phyloP scores from a whole-genome alignment of 64 coral and sea anemone species.

The Pachyseris speciosa region DNA sequence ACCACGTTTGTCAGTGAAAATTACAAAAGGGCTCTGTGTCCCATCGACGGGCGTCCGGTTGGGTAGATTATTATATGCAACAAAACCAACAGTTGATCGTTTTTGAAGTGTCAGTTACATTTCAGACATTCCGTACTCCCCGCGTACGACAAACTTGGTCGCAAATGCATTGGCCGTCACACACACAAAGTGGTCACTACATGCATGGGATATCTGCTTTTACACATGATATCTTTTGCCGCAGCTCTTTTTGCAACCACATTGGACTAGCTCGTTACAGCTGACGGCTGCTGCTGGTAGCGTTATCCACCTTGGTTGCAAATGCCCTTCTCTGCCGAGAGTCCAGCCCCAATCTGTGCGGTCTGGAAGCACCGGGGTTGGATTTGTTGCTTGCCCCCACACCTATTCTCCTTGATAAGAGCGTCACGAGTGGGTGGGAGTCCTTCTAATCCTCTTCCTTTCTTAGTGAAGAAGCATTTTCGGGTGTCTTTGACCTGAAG shows the following conservation, averaged over 20 bases:
- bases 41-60: too few relatives aligned
- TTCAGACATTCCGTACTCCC: too few relatives aligned
- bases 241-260: background rate
- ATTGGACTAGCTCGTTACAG: background rate
- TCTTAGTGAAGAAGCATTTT: constrained; percentile 43
- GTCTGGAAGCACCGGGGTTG: constrained; percentile 35
- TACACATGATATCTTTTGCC: background rate
- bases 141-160: too few relatives aligned
- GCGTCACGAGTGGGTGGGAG: constrained; percentile 48
- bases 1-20: too few relatives aligned
- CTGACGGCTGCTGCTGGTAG: background rate
- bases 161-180: too few relatives aligned
- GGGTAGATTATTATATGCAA: too few relatives aligned
- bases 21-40: too few relatives aligned
- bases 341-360: constrained; percentile 62
- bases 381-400: background rate
- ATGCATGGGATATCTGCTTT: background rate
- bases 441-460: constrained; percentile 6
- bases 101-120: too few relatives aligned
- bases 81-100: too few relatives aligned
- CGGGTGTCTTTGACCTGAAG: constrained; percentile 21
- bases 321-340: background rate
- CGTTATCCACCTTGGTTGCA: background rate
- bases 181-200: too few relatives aligned
- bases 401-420: constrained; percentile 56